A percentile compares a stretch with the other conserved stretches of the same genome.
Conservation (phyloP, 2,113 vertebrate genomes). For the Lates calcarifer region DNA sequence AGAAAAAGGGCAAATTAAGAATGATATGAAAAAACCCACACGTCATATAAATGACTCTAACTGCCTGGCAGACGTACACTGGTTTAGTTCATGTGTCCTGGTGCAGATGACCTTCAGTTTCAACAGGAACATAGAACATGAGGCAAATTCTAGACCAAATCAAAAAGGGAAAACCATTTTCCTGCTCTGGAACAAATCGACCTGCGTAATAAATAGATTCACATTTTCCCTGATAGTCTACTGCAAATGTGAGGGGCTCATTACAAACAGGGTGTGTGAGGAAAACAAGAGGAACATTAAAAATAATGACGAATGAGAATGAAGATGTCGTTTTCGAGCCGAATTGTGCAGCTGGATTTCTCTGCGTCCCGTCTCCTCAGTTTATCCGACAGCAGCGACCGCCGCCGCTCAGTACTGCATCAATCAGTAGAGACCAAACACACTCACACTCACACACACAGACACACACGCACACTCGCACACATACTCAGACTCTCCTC, state of each 20-base stretch:
- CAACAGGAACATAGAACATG: not conserved
- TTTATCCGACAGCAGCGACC: not conserved
- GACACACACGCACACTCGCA: not conserved
- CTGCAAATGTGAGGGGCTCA: conserved; percentile 11
- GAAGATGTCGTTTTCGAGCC: conserved; percentile 19
- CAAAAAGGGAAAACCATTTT: not conserved
- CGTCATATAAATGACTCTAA: not conserved
- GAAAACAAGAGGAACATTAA: conserved; percentile 1
- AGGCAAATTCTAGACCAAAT: not conserved
- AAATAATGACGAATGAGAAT: not conserved
- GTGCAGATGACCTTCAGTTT: not conserved
- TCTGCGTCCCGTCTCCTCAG: conserved; percentile 11
- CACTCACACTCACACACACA: conserved; percentile 13
- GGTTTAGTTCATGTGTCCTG: not conserved
- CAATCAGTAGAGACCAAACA: conserved; percentile 48
- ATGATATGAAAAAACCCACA: not conserved
- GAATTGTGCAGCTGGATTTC: conserved; percentile 24
- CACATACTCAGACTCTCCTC: not conserved
- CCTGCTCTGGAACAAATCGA: not conserved
- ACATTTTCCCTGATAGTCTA: conserved; percentile 10
- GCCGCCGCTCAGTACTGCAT: conserved; percentile 66
- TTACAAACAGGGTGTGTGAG: conserved; percentile 5
- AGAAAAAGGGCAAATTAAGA: not conserved
- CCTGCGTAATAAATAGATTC: conserved; percentile 39
- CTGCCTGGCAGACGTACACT: not conserved